Conservation (phyloP, 2,888 invertebrate species). For the Cephus sareptanus region DNA sequence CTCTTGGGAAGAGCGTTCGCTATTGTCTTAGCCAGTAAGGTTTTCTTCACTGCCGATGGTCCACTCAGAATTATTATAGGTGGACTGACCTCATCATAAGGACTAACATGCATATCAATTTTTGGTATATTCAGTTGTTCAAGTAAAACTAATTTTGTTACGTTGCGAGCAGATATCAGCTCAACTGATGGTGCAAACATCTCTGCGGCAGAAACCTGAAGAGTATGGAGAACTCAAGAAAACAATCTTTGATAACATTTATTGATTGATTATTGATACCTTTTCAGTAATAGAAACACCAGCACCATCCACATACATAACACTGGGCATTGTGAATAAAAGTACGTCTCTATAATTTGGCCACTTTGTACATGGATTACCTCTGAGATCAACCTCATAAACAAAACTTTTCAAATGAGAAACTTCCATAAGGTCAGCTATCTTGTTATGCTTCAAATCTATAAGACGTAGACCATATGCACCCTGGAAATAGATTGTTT, state of each 20-base stretch:
- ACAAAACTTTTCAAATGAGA: slow-evolving; percentile 53
- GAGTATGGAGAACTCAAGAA: not conserved
- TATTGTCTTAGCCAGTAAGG: slow-evolving; percentile 46
- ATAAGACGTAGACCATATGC: slow-evolving; percentile 56
- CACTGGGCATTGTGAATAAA: slow-evolving; percentile 54
- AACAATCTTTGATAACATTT: not conserved
- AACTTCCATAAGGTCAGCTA: slow-evolving; percentile 61
- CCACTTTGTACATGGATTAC: slow-evolving; percentile 58
- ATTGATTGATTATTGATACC: slow-evolving; percentile 28
- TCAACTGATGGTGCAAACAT: slow-evolving; percentile 51
- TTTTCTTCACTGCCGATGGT: slow-evolving; percentile 60
- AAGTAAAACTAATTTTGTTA: slow-evolving; percentile 52
- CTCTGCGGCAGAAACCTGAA: slow-evolving; percentile 50
- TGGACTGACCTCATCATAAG: slow-evolving; percentile 58
- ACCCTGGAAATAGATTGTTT: slow-evolving; percentile 28
- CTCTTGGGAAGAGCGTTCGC: slow-evolving; percentile 39
- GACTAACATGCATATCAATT: slow-evolving; percentile 54
- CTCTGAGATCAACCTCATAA: slow-evolving; percentile 57
- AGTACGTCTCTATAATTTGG: slow-evolving; percentile 59
- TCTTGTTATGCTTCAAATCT: slow-evolving; percentile 57
- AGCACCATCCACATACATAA: slow-evolving; percentile 58
- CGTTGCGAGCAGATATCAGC: slow-evolving; percentile 49
- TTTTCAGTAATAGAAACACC: slow-evolving; percentile 54
- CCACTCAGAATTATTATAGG: slow-evolving; percentile 65
- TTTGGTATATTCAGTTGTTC: slow-evolving; percentile 57